Conservation (phyloP, 2,888 invertebrate species). For the Drosophila koepferae region DNA sequence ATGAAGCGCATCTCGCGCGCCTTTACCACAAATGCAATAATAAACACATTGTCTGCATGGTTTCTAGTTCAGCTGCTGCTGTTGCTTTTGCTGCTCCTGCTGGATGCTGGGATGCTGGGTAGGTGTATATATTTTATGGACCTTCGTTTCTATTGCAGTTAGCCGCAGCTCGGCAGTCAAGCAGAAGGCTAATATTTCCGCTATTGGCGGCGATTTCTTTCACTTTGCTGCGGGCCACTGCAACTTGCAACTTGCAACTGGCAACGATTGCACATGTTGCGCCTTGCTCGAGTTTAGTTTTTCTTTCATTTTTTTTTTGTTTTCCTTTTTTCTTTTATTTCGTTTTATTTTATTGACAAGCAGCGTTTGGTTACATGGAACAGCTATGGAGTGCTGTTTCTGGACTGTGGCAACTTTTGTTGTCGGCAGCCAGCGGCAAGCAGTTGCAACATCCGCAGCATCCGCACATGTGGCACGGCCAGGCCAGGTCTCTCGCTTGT, state of each 20-base stretch:
- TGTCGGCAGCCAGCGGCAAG: slow-evolving; percentile 42
- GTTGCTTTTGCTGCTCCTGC: background rate
- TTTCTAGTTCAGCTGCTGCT: slow-evolving; percentile 3
- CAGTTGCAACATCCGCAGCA: slow-evolving; percentile 65
- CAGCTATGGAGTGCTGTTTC: slow-evolving; percentile 36
- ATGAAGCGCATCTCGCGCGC: slow-evolving; percentile 27
- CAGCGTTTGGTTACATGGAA: slow-evolving; percentile 50
- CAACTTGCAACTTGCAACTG: slow-evolving; percentile 54
- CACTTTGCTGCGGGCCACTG: slow-evolving; percentile 74
- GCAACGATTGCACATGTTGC: slow-evolving; percentile 63
- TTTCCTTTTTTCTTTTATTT: slow-evolving; percentile 3
- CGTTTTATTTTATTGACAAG: slow-evolving; percentile 65
- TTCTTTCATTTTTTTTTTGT: slow-evolving; percentile 19
- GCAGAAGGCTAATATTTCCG: slow-evolving; percentile 76
- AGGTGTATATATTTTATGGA: slow-evolving; percentile 38
- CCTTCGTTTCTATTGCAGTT: slow-evolving; percentile 40
- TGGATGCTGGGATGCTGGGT: slow-evolving; percentile 5
- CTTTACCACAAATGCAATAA: slow-evolving; percentile 55
- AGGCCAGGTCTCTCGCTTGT: slow-evolving; percentile 14
- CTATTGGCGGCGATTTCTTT: slow-evolving; percentile 76
- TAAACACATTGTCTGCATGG: slow-evolving; percentile 70
- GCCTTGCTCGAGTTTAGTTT: slow-evolving; percentile 39
- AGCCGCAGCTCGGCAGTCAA: slow-evolving; percentile 42
- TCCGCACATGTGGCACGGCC: slow-evolving; percentile 70
- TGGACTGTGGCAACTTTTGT: slow-evolving; percentile 35